Conservation (phyloP, 1,140 invertebrate genomes). For the Acromyrmex echinatior region DNA sequence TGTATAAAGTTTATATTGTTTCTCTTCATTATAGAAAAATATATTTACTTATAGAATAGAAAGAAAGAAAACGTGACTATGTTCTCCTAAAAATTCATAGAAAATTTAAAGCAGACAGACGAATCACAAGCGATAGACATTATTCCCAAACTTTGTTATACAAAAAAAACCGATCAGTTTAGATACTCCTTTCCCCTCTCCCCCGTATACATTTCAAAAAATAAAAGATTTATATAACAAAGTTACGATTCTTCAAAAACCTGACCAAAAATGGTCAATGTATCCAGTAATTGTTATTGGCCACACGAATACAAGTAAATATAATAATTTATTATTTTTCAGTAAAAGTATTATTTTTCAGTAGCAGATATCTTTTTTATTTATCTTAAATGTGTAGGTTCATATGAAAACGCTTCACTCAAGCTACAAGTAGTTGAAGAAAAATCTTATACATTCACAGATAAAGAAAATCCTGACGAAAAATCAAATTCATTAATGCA, state of each 20-base stretch:
- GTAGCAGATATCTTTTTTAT: no score
- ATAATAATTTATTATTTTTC: no score
- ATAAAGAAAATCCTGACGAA: background rate
- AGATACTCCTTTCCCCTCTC: background rate
- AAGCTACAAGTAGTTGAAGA: background rate
- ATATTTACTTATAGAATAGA: background rate
- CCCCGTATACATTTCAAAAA: no score
- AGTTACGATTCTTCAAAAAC: no score
- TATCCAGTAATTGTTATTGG: no score
- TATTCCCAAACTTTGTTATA: background rate
- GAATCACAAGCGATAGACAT: background rate
- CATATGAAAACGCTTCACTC: background rate
- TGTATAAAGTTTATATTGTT: background rate
- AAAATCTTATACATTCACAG: background rate
- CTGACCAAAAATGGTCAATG: no score
- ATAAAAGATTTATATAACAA: no score
- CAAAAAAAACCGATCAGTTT: background rate
- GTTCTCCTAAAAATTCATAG: background rate
- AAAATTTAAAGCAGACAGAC: background rate
- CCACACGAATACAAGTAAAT: no score
- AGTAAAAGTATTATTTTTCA: no score
- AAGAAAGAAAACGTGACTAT: background rate
- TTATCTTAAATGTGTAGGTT: no score
- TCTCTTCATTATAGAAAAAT: background rate
- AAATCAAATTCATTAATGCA: background rate